A percentile compares a stretch with the other conserved stretches of the same genome.
phyloP scores from a whole-genome alignment of 2,113 vertebrate genomes.

The Notechis scutatus region DNA sequence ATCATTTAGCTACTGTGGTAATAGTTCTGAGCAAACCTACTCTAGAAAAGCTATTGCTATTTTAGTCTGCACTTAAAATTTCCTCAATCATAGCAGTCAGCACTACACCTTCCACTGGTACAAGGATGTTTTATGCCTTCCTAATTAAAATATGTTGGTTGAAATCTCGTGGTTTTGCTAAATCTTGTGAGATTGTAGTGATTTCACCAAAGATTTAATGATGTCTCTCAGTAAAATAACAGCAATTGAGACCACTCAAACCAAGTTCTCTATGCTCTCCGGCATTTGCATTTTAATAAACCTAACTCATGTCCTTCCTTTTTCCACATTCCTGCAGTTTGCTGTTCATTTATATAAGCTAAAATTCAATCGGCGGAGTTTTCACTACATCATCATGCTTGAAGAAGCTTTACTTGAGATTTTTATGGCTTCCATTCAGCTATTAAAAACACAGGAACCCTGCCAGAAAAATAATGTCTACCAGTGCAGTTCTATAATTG shows the following conservation, averaged over 20 bases:
- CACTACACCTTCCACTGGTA: background rate
- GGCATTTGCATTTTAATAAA: background rate
- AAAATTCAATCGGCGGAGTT: background rate
- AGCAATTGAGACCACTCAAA: background rate
- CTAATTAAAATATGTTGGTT: background rate
- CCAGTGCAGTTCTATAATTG: background rate
- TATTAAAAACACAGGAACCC: background rate
- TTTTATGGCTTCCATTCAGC: background rate
- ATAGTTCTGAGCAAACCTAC: background rate
- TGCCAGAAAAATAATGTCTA: background rate
- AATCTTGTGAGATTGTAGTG: background rate
- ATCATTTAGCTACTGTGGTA: background rate
- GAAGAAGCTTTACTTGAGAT: background rate
- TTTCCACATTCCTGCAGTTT: background rate
- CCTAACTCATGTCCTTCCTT: background rate
- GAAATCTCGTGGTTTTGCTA: background rate
- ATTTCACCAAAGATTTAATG: background rate
- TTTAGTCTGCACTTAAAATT: background rate
- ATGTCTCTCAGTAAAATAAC: background rate
- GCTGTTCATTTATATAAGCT: background rate
- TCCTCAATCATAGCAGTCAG: background rate
- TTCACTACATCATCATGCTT: background rate
- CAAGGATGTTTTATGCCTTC: background rate
- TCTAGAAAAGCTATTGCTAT: background rate
- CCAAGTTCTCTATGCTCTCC: background rate